Percentiles rank a stretch among this genome's conserved stretches.
phyloP scores from a whole-genome alignment of 1,140 invertebrate genomes.

The Carcinoscorpius rotundicauda region DNA sequence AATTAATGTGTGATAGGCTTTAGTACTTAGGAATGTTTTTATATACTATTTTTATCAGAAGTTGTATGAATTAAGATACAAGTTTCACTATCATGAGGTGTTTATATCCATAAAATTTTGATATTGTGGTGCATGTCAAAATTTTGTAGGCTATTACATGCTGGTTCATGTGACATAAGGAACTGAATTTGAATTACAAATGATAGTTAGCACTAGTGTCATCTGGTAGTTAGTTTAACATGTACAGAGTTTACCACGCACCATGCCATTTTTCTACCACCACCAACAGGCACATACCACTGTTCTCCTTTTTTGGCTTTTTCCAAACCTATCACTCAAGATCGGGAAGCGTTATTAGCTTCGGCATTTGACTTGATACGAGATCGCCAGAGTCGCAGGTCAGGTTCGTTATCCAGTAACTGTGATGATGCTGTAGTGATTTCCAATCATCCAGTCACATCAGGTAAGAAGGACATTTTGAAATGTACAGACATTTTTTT shows the following conservation, averaged over 20 bases:
- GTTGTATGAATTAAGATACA: no score
- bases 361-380: constrained; percentile 1
- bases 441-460: background rate
- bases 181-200: no score
- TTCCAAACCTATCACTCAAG: background rate
- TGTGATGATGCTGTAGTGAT: background rate
- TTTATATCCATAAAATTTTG: no score
- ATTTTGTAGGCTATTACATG: no score
- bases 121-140: no score
- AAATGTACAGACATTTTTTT: background rate
- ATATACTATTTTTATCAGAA: no score
- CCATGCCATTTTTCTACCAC: background rate
- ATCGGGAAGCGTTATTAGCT: background rate
- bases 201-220: no score
- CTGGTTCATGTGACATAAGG: no score
- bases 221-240: no score
- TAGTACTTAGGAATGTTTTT: no score
- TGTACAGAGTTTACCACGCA: background rate
- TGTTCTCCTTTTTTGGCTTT: background rate
- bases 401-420: background rate
- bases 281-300: background rate
- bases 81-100: no score
- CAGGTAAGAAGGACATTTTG: background rate
- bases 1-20: no score
- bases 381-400: background rate